phyloP scores from a whole-genome alignment of 2,113 vertebrate genomes.

The Archocentrus centrarchus region DNA sequence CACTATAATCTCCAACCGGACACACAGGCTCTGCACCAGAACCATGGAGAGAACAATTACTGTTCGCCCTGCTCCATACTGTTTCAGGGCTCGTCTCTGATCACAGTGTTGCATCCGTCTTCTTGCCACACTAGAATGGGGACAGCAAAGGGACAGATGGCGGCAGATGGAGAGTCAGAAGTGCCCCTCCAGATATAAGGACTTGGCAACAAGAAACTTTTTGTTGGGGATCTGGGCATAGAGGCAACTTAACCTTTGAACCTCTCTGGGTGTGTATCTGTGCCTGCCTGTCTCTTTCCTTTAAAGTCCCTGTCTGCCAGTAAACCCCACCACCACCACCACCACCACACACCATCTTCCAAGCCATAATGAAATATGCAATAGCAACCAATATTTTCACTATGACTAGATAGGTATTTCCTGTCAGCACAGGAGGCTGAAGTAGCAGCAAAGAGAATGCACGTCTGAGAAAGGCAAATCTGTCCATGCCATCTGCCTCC shows the following conservation, averaged over 20 bases:
- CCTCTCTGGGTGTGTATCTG: conserved; percentile 43
- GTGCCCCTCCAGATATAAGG: conserved; percentile 76
- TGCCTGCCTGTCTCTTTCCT: conserved; percentile 33
- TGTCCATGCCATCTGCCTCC: conserved; percentile 74
- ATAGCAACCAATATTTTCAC: conserved; percentile 12
- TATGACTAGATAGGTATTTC: conserved; percentile 11
- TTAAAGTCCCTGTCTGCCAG: conserved; percentile 12
- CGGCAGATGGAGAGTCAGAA: conserved; percentile 82
- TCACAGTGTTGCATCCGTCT: conserved; percentile 45
- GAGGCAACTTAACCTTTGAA: conserved; percentile 76
- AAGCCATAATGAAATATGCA: conserved; percentile 16
- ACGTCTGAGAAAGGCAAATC: conserved; percentile 62
- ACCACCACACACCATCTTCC: background rate
- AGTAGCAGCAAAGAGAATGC: conserved; percentile 43
- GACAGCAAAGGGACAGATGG: conserved; percentile 78
- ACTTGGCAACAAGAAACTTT: conserved; percentile 74
- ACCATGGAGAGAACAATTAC: conserved; percentile 70
- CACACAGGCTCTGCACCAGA: conserved; percentile 46
- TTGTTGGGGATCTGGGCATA: conserved; percentile 72
- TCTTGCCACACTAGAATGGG: conserved; percentile 65
- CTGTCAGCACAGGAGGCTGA: conserved; percentile 22
- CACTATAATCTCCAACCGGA: conserved; percentile 22
- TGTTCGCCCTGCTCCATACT: conserved; percentile 39
- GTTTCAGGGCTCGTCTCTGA: conserved; percentile 57
- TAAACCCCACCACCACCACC: background rate